phyloP scores from a whole-genome alignment of 2,113 vertebrate species.

The Arizona elegans region DNA sequence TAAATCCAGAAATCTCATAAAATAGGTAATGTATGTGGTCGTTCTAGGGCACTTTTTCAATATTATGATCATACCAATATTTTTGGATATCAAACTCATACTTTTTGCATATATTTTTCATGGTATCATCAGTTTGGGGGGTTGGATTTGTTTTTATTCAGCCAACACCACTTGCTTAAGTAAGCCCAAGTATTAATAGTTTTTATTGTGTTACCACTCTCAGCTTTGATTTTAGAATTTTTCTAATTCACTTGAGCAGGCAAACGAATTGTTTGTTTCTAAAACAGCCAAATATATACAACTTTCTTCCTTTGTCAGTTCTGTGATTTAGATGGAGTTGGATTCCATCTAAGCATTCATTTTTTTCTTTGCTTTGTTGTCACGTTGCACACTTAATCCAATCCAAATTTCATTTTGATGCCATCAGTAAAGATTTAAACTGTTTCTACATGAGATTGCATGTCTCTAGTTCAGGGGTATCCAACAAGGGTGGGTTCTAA shows the following conservation, averaged over 20 bases:
- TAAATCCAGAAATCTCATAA: background rate
- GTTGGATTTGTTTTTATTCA: background rate
- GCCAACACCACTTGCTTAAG: background rate
- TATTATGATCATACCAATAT: background rate
- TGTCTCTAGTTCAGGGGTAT: background rate
- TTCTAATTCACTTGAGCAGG: background rate
- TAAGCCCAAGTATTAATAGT: background rate
- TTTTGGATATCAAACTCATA: background rate
- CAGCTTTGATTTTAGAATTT: background rate
- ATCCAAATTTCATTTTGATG: background rate
- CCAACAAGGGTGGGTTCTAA: too few relatives aligned
- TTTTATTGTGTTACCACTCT: background rate
- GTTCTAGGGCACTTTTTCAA: background rate
- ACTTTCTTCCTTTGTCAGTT: background rate
- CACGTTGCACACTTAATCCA: background rate
- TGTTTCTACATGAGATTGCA: background rate
- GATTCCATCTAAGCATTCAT: background rate
- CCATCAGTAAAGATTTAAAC: background rate
- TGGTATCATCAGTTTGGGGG: background rate
- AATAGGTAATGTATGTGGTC: background rate
- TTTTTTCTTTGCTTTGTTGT: background rate
- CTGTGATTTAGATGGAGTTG: background rate
- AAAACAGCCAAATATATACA: background rate
- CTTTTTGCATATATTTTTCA: background rate
- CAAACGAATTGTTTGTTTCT: background rate